Evolutionary conservation across 2,888 invertebrate species (phyloP), one percentile per base, ranked within the genome.

Genomic region (Mellilla xanthometata): DNA sequence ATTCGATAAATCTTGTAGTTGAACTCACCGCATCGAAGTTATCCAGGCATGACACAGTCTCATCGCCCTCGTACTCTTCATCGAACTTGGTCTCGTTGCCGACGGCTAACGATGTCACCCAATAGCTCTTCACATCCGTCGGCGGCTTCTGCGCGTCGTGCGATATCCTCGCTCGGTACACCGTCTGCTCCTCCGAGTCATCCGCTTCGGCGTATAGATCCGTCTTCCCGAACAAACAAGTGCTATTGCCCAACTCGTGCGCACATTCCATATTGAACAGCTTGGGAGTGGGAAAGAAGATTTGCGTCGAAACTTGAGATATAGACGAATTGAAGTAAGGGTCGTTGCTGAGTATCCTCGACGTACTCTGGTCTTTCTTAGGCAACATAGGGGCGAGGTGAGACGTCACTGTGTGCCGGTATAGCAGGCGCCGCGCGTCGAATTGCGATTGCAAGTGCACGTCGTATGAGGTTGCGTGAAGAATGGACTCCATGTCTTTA

Each of bases 231-330:
- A 84, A 69, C 70, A 60, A 34, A 80, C 91, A 74, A 64, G 82
- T 60, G 43, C 80, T 57, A 81, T 85, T 82, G 0, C 70, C 73
- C 0, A 84, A 67, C 31, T 75, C 75, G 36, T 82, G 61, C 9
- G 56, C 62, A 64, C 89, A 72, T 56, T 78, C 66, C 57, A 85
- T 60, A 65, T 81, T 54, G 72, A 87, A 92, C 9, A 93, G 66
- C 12, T 86, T 83, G 3, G 90, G 86, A 0, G 93, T 87, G 1
- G 94, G 94, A 61, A 94, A 94, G 72, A 91, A 94, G 50, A 92
- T 82, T 41, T 82, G 72, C 26, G 75, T 83, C 0, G 92, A 91
- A 3, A 93, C 64, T 67, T 85, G 91, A 8, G 93, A 84, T 28
- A 93, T 82, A 0, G 91, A 89, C 0, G 90, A 91, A 44, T 89